Conservation (phyloP, 2,797 vertebrate species). For the Spatula clypeata region DNA sequence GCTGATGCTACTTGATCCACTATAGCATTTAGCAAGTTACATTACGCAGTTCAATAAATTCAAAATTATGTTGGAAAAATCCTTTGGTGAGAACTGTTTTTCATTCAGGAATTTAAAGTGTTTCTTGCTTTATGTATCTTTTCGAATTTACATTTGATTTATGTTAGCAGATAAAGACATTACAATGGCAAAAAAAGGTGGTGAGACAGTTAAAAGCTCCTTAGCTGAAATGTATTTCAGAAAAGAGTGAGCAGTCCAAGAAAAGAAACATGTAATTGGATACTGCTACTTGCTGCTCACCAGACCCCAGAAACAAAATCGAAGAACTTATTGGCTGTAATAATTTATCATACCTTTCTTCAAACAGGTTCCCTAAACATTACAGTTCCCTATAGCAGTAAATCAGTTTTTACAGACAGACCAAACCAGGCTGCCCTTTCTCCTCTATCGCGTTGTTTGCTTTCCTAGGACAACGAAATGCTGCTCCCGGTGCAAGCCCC, state of each 20-base stretch:
- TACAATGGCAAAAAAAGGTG: background rate
- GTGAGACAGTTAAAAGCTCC: conserved; percentile 16
- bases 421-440: conserved; percentile 4
- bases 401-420: conserved; percentile 57
- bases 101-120: background rate
- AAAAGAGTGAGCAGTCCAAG: conserved; percentile 67
- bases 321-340: conserved; percentile 68
- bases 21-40: background rate
- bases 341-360: conserved; percentile 74
- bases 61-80: background rate
- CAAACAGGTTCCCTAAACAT: conserved; percentile 54
- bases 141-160: conserved; percentile 20
- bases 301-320: conserved; percentile 69
- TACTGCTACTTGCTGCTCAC: conserved; percentile 62
- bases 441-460: conserved; percentile 8
- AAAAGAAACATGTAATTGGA: conserved; percentile 75
- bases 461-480: conserved; percentile 21
- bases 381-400: conserved; percentile 32
- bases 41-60: background rate
- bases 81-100: background rate
- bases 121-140: background rate
- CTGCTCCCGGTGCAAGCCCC: background rate
- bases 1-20: background rate
- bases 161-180: conserved; percentile 14
- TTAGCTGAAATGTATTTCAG: conserved; percentile 40